Percentiles rank a stretch among this genome's conserved stretches.
phyloP scores from a whole-genome alignment of 2,888 invertebrate genomes.

The Heteromurus nitidus region DNA sequence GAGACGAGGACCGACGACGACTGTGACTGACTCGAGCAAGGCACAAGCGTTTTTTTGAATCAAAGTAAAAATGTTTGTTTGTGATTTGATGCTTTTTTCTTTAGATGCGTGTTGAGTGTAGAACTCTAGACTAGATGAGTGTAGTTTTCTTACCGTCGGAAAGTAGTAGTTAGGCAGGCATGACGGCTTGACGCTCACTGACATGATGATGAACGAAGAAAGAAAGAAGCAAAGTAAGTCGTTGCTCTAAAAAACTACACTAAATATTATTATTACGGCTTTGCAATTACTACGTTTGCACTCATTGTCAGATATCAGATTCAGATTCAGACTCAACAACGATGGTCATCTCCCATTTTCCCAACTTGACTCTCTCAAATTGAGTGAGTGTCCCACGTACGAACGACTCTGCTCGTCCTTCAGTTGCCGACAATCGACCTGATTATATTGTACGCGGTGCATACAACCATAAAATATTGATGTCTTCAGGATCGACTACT shows the following conservation, averaged over 20 bases:
- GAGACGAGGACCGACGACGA: too few relatives aligned
- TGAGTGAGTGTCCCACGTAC: background rate
- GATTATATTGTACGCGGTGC: background rate
- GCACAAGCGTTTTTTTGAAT: too few relatives aligned
- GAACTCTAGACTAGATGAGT: too few relatives aligned
- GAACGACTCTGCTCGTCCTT: background rate
- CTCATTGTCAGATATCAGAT: too few relatives aligned
- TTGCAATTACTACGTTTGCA: background rate
- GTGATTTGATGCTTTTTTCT: conserved; percentile 15
- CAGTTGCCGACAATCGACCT: conserved; percentile 26
- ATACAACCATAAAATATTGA: background rate
- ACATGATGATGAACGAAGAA: conserved; percentile 35
- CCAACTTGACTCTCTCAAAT: too few relatives aligned
- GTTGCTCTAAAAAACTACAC: conserved; percentile 19
- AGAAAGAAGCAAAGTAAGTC: conserved; percentile 20
- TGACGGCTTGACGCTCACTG: conserved; percentile 13
- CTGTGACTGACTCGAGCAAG: too few relatives aligned
- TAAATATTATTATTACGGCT: conserved; percentile 1
- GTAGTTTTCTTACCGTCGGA: too few relatives aligned
- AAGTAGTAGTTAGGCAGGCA: conserved; percentile 27
- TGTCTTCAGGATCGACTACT: conserved; percentile 30
- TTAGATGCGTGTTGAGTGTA: too few relatives aligned
- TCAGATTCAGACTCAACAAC: too few relatives aligned
- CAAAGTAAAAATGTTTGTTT: too few relatives aligned
- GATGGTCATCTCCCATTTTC: too few relatives aligned